Conservation (phyloP, 2,797 vertebrate genomes). For the Pangasius mekongensis region DNA sequence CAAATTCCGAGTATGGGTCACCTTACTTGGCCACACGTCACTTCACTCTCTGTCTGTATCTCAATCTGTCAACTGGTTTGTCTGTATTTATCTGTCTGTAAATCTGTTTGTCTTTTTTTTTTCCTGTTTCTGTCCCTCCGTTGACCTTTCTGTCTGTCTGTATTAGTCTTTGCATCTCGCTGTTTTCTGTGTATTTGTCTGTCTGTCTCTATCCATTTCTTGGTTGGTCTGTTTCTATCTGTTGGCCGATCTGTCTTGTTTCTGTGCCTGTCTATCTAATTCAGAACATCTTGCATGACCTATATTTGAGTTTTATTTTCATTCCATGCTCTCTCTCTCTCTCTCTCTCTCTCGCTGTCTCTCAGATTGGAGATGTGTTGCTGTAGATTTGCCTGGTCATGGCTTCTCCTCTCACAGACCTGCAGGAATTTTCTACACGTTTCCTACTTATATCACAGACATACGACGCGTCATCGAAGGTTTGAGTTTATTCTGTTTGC, state of each 20-base stretch:
- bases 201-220: background rate
- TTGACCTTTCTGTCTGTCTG: background rate
- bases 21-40: too few species aligned
- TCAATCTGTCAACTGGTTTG: background rate
- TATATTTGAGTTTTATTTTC: background rate
- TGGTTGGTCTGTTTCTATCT: background rate
- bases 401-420: conserved; percentile 86
- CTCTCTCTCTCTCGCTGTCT: background rate
- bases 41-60: background rate
- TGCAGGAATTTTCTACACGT: conserved; percentile 76
- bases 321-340: background rate
- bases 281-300: background rate
- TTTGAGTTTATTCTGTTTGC: conserved; percentile 55
- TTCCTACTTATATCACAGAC: conserved; percentile 80
- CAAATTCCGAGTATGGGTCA: too few species aligned
- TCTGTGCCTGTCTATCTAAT: background rate
- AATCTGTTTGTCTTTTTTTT: background rate
- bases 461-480: conserved; percentile 78
- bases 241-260: background rate
- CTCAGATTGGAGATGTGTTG: conserved; percentile 82
- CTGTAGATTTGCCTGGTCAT: conserved; percentile 87
- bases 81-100: background rate
- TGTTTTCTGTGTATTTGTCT: background rate
- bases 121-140: background rate
- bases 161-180: background rate